phyloP scores from a whole-genome alignment of 2,797 vertebrate genomes.

The Loris lydekkerianus region DNA sequence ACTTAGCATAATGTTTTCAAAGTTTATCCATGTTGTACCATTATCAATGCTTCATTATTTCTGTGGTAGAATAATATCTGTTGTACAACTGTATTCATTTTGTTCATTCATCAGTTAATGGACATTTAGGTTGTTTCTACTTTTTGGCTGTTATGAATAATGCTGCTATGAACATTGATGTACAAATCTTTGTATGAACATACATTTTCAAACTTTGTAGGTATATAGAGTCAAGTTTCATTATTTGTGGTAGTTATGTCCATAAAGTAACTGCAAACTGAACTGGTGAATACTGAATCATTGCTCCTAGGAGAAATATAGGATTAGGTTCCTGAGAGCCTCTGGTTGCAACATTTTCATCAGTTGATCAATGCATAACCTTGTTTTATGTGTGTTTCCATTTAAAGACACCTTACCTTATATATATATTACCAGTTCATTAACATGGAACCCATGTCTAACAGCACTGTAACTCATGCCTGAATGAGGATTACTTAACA shows the following conservation, averaged over 20 bases:
- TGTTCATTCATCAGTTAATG: neutral
- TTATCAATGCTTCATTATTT: neutral
- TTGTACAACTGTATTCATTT: neutral
- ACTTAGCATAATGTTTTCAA: neutral
- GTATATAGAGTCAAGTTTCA: neutral
- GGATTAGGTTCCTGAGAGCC: neutral
- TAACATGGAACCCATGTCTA: neutral
- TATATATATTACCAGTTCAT: neutral
- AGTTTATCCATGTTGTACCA: neutral
- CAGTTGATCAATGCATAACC: neutral
- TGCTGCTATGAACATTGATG: neutral
- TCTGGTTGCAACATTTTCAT: neutral
- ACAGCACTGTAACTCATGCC: neutral
- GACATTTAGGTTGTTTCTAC: neutral
- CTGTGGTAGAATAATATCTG: neutral
- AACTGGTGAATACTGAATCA: neutral
- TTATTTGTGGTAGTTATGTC: neutral
- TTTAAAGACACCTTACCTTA: neutral
- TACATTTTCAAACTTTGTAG: neutral
- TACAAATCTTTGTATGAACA: neutral
- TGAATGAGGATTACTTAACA: neutral
- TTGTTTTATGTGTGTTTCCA: neutral
- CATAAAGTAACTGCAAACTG: neutral
- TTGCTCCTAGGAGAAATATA: neutral
- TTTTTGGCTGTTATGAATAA: neutral